phyloP scores from a whole-genome alignment of 2,797 vertebrate species.

The Enteromius afrohamiltoni region DNA sequence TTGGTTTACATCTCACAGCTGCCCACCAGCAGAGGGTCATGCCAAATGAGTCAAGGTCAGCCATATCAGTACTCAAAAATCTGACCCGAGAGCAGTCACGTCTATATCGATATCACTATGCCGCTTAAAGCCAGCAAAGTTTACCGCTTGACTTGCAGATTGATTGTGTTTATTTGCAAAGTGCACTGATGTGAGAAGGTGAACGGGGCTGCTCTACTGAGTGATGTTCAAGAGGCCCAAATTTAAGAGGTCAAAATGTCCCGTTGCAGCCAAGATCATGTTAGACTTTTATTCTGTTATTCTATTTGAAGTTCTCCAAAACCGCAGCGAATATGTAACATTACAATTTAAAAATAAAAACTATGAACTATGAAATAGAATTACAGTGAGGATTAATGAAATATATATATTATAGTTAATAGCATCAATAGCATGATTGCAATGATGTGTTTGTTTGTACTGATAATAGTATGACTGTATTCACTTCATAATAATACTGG shows the following conservation, averaged over 20 bases:
- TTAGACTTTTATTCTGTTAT: not conserved
- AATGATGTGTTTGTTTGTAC: not conserved
- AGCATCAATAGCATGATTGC: not conserved
- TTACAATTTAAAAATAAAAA: not conserved
- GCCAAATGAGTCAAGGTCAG: constrained; percentile 63
- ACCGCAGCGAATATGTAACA: not conserved
- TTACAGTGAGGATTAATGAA: not conserved
- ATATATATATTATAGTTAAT: not conserved
- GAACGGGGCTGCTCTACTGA: constrained; percentile 26
- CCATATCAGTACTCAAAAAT: constrained; percentile 51
- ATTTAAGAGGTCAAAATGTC: constrained; percentile 12
- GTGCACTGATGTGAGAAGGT: constrained; percentile 50
- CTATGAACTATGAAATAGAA: not conserved
- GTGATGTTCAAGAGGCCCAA: constrained; percentile 7
- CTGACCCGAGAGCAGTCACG: constrained; percentile 53
- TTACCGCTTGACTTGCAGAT: constrained; percentile 50
- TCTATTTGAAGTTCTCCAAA: not conserved
- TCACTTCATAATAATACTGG: not conserved
- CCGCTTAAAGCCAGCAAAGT: constrained; percentile 42
- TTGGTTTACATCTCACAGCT: constrained; percentile 62
- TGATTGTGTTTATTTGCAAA: constrained; percentile 63
- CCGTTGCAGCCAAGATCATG: not conserved
- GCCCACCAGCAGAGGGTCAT: constrained; percentile 64
- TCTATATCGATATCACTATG: constrained; percentile 56
- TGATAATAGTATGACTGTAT: not conserved